Evolutionary conservation across 2,797 vertebrate species (phyloP).

Genomic region (Brachyrhaphis roseni): DNA sequence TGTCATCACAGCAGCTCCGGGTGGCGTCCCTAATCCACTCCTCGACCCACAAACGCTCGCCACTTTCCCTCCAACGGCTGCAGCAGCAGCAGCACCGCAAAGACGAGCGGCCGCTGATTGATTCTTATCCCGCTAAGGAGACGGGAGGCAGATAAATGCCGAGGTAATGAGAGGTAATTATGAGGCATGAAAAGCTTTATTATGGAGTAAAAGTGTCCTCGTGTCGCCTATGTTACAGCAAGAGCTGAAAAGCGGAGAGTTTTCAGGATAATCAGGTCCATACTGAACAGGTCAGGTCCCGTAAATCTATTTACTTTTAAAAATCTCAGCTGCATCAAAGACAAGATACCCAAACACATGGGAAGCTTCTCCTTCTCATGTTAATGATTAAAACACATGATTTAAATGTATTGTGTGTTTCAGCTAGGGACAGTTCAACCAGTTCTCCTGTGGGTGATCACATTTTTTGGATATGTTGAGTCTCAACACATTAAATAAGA

Average conservation of each 20-base stretch:
- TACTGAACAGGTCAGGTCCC: slow-evolving; percentile 18
- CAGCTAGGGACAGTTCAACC: not conserved
- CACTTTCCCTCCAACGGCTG: slow-evolving; percentile 48
- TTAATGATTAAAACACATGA: not conserved
- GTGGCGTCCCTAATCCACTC: slow-evolving; percentile 72
- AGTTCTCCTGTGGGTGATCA: not conserved
- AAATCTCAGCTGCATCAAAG: not conserved
- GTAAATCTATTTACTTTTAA: slow-evolving; percentile 11
- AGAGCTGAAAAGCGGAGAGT: slow-evolving; percentile 13
- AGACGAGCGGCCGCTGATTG: slow-evolving; percentile 61
- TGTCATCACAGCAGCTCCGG: slow-evolving; percentile 73
- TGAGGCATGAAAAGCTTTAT: slow-evolving; percentile 66
- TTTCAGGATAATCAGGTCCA: slow-evolving; percentile 26
- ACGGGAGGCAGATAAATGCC: slow-evolving; percentile 70
- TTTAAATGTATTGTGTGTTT: not conserved
- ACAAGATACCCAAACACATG: not conserved
- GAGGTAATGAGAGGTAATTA: slow-evolving; percentile 77
- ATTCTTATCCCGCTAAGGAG: slow-evolving; percentile 74
- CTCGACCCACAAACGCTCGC: slow-evolving; percentile 39
- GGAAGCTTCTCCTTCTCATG: not conserved
- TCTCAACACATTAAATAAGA: not conserved
- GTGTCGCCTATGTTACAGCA: not conserved
- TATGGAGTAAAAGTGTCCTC: slow-evolving; percentile 56
- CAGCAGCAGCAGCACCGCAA: not conserved
- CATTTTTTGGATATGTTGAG: not conserved